phyloP scores from a whole-genome alignment of 2,797 vertebrate genomes.

The Schizopygopsis malacanthus region DNA sequence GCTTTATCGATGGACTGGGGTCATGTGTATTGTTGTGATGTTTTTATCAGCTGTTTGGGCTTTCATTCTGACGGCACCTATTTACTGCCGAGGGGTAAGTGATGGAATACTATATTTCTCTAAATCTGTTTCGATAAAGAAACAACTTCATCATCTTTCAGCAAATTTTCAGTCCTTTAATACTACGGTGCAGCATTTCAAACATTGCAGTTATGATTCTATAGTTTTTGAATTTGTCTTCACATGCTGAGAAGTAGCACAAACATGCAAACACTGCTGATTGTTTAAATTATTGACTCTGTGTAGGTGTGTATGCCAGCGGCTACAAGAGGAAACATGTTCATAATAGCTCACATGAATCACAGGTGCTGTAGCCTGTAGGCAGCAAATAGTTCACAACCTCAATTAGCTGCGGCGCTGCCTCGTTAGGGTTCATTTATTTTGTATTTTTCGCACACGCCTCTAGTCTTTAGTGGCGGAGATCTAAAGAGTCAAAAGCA shows the following conservation, averaged over 20 bases:
- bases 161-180: not conserved
- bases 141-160: not conserved
- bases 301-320: constrained; percentile 19
- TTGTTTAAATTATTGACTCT: constrained; percentile 40
- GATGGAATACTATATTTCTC: not conserved
- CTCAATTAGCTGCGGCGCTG: constrained; percentile 4
- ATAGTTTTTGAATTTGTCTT: constrained; percentile 7
- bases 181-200: not conserved
- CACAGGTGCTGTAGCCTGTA: constrained; percentile 15
- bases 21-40: no score
- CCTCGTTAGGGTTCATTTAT: not conserved
- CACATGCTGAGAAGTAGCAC: constrained; percentile 2
- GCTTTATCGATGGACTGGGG: no score
- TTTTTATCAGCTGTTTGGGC: no score
- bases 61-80: not conserved
- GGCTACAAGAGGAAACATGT: constrained; percentile 11
- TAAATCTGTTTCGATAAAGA: not conserved
- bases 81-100: not conserved
- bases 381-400: constrained; percentile 27
- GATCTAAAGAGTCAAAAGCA: constrained; percentile 28
- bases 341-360: constrained; percentile 26
- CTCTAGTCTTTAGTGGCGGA: not conserved
- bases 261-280: constrained; percentile 4
- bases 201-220: not conserved
- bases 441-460: not conserved